Evolutionary conservation across 2,888 invertebrate genomes (phyloP).

Genomic region (Ichneumoninae sp.): DNA sequence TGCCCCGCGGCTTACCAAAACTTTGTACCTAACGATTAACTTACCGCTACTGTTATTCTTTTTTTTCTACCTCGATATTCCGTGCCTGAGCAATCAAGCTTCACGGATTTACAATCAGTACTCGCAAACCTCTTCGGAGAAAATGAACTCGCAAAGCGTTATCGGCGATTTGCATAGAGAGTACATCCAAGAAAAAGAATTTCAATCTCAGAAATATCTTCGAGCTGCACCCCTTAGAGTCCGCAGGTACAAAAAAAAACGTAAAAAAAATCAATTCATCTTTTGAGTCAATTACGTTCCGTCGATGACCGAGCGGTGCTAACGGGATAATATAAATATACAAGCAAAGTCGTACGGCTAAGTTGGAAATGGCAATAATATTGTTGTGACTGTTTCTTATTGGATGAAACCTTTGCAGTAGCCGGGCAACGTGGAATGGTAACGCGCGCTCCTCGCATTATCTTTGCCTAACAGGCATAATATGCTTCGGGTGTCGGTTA

Average conservation of each 20-base stretch:
- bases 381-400: slow-evolving; percentile 73
- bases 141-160: not conserved
- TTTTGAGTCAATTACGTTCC: slow-evolving; percentile 17
- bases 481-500: slow-evolving; percentile 75
- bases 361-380: slow-evolving; percentile 61
- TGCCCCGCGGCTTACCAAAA: slow-evolving; percentile 37
- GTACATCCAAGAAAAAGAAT: slow-evolving; percentile 26
- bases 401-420: slow-evolving; percentile 79
- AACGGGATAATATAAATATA: slow-evolving; percentile 38
- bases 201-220: slow-evolving; percentile 37
- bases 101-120: slow-evolving; percentile 10
- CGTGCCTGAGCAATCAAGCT: not conserved
- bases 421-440: slow-evolving; percentile 71
- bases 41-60: slow-evolving; percentile 36
- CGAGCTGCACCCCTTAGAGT: slow-evolving; percentile 26
- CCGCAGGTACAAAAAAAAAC: slow-evolving; percentile 30
- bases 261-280: not conserved
- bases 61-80: slow-evolving; percentile 2
- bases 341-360: slow-evolving; percentile 12
- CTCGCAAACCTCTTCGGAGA: not conserved
- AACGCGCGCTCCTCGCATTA: slow-evolving; percentile 67
- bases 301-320: slow-evolving; percentile 3
- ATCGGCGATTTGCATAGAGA: slow-evolving; percentile 39
- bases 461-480: slow-evolving; percentile 70
- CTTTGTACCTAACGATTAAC: slow-evolving; percentile 13